Evolutionary conservation across 37 sponge, comb jelly and placozoan genomes (phyloP).

Genomic region (Ianthella basta): DNA sequence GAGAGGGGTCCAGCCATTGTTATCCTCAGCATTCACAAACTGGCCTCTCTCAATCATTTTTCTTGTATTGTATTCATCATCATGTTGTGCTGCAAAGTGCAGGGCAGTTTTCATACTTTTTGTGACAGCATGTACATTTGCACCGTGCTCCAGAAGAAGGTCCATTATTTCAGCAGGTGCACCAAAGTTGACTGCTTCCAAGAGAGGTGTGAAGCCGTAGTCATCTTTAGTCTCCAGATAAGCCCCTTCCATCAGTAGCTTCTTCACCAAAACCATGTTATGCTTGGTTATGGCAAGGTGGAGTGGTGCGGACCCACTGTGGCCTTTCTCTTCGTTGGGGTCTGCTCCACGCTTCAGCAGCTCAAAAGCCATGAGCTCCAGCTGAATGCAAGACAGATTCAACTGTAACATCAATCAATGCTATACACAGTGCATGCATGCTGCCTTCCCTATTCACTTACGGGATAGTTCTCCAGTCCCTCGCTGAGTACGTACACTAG

Average conservation of each 20-base stretch:
- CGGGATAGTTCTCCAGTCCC: not conserved
- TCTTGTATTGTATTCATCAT: not conserved
- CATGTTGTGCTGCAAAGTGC: constrained; percentile 20
- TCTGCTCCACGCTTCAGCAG: constrained; percentile 20
- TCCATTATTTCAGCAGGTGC: not conserved
- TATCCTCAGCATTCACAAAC: constrained; percentile 7
- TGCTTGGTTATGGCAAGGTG: not conserved
- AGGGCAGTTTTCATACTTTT: not conserved
- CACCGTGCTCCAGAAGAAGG: not conserved
- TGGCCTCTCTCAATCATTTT: not conserved
- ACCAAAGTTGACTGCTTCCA: constrained; percentile 10
- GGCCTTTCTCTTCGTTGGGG: constrained; percentile 6
- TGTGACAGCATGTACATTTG: not conserved
- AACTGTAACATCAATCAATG: not conserved
- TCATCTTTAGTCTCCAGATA: not conserved
- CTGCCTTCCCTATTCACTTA: too few species aligned
- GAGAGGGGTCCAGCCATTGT: constrained; percentile 27
- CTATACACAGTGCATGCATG: too few species aligned
- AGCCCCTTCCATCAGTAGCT: constrained; percentile 8
- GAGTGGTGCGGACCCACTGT: not conserved
- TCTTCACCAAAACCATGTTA: not conserved
- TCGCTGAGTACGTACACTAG: constrained; percentile 4
- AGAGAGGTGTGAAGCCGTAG: constrained; percentile 5
- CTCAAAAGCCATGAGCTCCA: not conserved
- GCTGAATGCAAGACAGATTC: not conserved